Conservation (phyloP, 2,797 vertebrate genomes). For the Pseudomugil tenellus region DNA sequence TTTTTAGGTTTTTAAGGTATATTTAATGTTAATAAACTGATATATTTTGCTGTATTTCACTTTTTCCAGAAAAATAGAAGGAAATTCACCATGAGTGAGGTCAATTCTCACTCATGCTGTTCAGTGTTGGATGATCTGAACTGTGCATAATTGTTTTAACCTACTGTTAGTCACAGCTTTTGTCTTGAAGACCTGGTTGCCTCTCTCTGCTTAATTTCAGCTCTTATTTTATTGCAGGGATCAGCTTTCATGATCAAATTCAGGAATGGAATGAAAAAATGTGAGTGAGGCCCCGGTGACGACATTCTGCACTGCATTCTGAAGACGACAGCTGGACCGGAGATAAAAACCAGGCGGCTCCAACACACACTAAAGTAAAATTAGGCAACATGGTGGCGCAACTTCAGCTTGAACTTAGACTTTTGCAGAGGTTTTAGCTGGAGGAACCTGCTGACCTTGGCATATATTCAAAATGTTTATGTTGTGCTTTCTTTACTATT, state of each 20-base stretch:
- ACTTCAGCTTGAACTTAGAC: slow-evolving; percentile 73
- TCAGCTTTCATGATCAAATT: slow-evolving; percentile 71
- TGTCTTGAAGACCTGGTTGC: not conserved
- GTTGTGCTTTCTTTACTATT: slow-evolving; percentile 26
- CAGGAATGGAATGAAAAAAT: slow-evolving; percentile 54
- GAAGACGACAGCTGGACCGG: slow-evolving; percentile 48
- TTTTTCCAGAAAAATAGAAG: slow-evolving; percentile 31
- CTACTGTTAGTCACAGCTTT: slow-evolving; percentile 29
- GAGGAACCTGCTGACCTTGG: slow-evolving; percentile 41
- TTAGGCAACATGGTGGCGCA: slow-evolving; percentile 54
- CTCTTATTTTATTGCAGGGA: slow-evolving; percentile 68
- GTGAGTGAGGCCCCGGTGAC: slow-evolving; percentile 51
- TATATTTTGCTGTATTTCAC: slow-evolving; percentile 24
- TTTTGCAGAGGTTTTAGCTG: slow-evolving; percentile 63
- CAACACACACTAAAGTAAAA: slow-evolving; percentile 66
- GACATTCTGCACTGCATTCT: slow-evolving; percentile 27
- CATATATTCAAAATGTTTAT: slow-evolving; percentile 54
- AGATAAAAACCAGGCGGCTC: slow-evolving; percentile 47
- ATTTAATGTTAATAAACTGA: slow-evolving; percentile 15
- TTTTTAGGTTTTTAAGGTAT: slow-evolving; percentile 29
- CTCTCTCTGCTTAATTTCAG: slow-evolving; percentile 32
- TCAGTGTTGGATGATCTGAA: not conserved
- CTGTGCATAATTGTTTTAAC: slow-evolving; percentile 7
- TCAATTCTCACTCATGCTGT: slow-evolving; percentile 27
- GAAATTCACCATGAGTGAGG: slow-evolving; percentile 21